Evolutionary conservation across 2,113 vertebrate genomes (phyloP).

Genomic region (Micronycteris hirsuta): DNA sequence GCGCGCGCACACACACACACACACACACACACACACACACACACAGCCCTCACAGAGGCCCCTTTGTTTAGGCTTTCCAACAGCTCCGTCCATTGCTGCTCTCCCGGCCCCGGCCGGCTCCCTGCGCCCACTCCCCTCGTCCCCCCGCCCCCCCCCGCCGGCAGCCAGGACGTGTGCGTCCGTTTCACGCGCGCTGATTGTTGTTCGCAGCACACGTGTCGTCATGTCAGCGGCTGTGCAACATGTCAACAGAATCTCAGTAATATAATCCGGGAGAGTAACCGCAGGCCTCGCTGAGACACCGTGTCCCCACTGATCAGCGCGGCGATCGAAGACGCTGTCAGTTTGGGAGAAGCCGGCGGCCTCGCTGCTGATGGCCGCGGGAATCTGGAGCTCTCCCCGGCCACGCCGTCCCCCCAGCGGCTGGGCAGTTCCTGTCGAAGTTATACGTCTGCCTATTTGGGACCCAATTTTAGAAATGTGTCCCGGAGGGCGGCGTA

Average conservation of each 20-base stretch:
- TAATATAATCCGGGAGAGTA: not conserved
- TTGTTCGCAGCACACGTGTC: not conserved
- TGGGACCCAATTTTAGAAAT: not conserved
- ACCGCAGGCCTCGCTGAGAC: not conserved
- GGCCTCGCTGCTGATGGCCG: not conserved
- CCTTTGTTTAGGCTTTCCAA: not conserved
- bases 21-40: fast-evolving
- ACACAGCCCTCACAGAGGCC: not conserved
- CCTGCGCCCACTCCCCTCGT: not conserved
- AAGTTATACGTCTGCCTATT: not conserved
- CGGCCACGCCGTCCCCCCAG: not conserved
- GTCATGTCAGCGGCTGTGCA: not conserved
- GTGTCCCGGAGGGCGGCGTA: not conserved
- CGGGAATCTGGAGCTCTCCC: not conserved
- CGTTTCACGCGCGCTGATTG: not conserved
- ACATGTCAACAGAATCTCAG: not conserved
- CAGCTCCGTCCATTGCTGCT: not conserved
- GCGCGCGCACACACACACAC: fast-evolving
- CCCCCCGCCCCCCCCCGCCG: not conserved
- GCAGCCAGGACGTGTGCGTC: not conserved
- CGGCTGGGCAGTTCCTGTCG: not conserved
- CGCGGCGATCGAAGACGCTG: not conserved
- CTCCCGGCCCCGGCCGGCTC: not conserved
- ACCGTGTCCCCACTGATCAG: not conserved
- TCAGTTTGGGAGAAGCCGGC: not conserved